These are phyloP conservation scores for Jacana jacana DNA, from an alignment of 2,113 vertebrate genomes.

Conservation along the genomic window DNA sequence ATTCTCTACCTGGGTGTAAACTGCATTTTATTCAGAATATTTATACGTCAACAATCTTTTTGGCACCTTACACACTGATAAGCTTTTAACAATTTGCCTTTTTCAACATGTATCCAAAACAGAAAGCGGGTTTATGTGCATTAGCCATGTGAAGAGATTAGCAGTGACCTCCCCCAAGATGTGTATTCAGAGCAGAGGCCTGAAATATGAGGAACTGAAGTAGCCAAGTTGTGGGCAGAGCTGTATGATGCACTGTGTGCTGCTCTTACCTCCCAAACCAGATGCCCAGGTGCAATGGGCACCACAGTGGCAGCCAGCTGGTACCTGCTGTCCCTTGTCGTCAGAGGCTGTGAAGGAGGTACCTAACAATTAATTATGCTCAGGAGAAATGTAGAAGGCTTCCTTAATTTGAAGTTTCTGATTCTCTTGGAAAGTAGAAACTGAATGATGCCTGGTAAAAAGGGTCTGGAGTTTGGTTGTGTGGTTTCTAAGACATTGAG, in stretches of 20 bases:
- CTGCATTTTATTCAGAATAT: neutral
- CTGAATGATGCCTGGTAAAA: neutral
- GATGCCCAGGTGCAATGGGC: neutral
- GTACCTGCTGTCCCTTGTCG: neutral
- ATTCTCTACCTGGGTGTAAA: neutral
- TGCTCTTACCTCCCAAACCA: neutral
- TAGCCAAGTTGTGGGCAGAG: constrained; percentile 14
- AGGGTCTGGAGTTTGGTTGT: fast-evolving
- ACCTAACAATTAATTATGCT: fast-evolving
- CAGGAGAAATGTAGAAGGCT: neutral
- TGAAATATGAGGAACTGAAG: constrained; percentile 8
- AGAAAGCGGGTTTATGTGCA: neutral
- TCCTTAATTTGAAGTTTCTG: neutral
- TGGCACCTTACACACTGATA: neutral
- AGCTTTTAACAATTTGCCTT: neutral
- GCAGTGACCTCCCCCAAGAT: neutral
- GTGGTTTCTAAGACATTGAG: neutral
- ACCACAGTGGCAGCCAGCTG: neutral
- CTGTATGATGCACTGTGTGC: neutral
- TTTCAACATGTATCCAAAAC: neutral
- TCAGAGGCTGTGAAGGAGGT: neutral
- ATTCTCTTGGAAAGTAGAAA: neutral
- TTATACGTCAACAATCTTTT: neutral
- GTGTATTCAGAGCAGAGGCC: constrained; percentile 2
- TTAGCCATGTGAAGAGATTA: neutral